Percentiles rank a stretch among this genome's conserved stretches.
Conservation (phyloP, 2,113 vertebrate genomes). For the Lophotis ruficrista region DNA sequence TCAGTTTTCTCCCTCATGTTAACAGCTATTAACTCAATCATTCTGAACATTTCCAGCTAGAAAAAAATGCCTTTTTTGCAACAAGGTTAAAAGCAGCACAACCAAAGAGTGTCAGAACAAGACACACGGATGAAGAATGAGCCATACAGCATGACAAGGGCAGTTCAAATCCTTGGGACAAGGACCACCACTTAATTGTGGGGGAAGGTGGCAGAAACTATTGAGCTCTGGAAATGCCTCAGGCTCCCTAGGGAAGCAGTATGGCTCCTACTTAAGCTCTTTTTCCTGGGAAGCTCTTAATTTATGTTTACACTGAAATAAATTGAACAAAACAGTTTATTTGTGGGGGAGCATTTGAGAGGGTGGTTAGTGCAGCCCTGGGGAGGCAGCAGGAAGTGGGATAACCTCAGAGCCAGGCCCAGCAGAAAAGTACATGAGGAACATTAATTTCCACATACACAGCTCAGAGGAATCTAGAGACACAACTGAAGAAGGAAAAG, state of each 20-base stretch:
- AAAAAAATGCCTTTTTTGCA: background rate
- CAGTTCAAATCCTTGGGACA: slow-evolving; percentile 13
- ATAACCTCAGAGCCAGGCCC: slow-evolving; percentile 72
- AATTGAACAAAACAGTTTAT: slow-evolving; percentile 66
- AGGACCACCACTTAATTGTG: slow-evolving; percentile 21
- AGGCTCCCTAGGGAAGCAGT: slow-evolving; percentile 59
- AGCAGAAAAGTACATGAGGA: slow-evolving; percentile 59
- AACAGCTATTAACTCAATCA: background rate
- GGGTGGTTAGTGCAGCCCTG: slow-evolving; percentile 57
- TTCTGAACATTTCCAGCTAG: background rate
- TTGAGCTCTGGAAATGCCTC: slow-evolving; percentile 41
- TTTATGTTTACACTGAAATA: slow-evolving; percentile 76
- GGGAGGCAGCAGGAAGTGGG: slow-evolving; percentile 75
- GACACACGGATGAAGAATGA: background rate
- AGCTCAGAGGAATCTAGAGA: slow-evolving; percentile 22
- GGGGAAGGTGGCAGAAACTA: slow-evolving; percentile 50
- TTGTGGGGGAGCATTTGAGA: slow-evolving; percentile 64
- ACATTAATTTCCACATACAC: slow-evolving; percentile 63
- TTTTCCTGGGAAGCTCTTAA: slow-evolving; percentile 73
- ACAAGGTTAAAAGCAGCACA: background rate
- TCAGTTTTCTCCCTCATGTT: background rate
- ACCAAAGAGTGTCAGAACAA: background rate
- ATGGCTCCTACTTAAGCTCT: slow-evolving; percentile 58
- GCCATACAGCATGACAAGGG: background rate
- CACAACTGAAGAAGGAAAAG: background rate